Evolutionary conservation across 23 tunicate genomes (phyloP).

Genomic region (Corella eumyota): DNA sequence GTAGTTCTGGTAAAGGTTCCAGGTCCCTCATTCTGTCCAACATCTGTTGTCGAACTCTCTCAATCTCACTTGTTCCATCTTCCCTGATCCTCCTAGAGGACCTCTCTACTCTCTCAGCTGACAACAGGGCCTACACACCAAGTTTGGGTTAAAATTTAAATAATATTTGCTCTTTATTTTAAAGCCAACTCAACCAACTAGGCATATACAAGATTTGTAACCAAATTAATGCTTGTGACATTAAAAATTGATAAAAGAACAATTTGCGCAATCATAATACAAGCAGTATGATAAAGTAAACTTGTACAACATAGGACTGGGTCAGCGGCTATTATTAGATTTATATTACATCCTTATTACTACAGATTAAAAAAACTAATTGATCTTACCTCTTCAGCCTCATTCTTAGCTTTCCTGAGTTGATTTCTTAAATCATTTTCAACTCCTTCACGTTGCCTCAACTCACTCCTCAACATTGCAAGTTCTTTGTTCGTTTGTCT

Average conservation of each 20-base stretch:
- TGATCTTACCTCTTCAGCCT: conserved; percentile 65
- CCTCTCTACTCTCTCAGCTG: conserved; percentile 75
- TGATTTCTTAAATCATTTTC: conserved; percentile 38
- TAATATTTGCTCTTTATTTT: no score
- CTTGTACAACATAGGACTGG: no score
- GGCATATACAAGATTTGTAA: no score
- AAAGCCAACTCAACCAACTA: no score
- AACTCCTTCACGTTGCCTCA: conserved; percentile 48
- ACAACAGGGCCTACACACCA: conserved; percentile 48
- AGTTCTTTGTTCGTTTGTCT: conserved; percentile 39
- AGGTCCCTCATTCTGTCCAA: conserved; percentile 72
- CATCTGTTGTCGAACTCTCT: conserved; percentile 74
- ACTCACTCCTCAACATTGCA: conserved; percentile 34
- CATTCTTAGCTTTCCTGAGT: conserved; percentile 72
- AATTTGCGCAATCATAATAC: no score
- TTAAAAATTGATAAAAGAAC: no score
- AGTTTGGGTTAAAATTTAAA: no score
- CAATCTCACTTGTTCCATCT: conserved; percentile 75
- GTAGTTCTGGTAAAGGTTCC: conserved; percentile 77
- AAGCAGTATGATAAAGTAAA: no score
- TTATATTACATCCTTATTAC: background rate
- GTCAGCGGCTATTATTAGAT: no score
- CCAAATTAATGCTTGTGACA: no score
- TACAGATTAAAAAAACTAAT: background rate
- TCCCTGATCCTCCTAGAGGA: conserved; percentile 72